phyloP scores from a whole-genome alignment of 2,797 vertebrate species.

The Chaunax sp. region DNA sequence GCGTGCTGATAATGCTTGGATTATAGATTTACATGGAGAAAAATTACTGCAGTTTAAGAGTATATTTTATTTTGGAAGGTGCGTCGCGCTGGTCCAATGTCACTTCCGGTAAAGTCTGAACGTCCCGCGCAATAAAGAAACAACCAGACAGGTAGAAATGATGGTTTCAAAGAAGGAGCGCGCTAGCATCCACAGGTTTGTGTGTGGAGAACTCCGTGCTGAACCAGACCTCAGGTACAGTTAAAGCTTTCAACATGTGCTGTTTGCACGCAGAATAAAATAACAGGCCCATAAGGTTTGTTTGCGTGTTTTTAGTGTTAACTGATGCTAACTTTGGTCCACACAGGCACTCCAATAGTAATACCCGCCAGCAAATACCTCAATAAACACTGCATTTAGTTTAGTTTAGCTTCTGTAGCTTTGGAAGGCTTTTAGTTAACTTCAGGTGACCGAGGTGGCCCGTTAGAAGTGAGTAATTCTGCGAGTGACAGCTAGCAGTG shows the following conservation, averaged over 20 bases:
- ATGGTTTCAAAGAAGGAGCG: slow-evolving; percentile 54
- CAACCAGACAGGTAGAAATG: fast-evolving
- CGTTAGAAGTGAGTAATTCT: neutral
- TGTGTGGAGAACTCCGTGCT: slow-evolving; percentile 57
- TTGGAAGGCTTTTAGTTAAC: neutral
- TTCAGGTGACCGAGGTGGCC: neutral
- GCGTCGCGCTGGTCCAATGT: neutral
- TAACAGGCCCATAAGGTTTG: fast-evolving
- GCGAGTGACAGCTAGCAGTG: neutral
- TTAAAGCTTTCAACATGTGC: fast-evolving
- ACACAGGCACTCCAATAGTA: neutral
- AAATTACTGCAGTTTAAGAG: no score
- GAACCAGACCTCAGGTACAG: slow-evolving; percentile 77
- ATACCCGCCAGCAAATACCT: no score
- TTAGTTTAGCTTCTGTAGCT: no score
- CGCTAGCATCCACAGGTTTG: slow-evolving; percentile 58
- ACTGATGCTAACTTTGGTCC: neutral
- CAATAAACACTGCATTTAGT: no score
- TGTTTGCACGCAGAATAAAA: neutral
- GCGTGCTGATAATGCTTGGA: no score
- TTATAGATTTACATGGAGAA: no score
- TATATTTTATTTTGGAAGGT: neutral
- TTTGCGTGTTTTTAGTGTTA: neutral
- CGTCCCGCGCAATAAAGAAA: neutral
- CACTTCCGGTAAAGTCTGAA: slow-evolving; percentile 30